These are phyloP conservation scores for Campoletis sonorensis DNA, from an alignment of 1,140 invertebrate species.

Conservation along the genomic window DNA sequence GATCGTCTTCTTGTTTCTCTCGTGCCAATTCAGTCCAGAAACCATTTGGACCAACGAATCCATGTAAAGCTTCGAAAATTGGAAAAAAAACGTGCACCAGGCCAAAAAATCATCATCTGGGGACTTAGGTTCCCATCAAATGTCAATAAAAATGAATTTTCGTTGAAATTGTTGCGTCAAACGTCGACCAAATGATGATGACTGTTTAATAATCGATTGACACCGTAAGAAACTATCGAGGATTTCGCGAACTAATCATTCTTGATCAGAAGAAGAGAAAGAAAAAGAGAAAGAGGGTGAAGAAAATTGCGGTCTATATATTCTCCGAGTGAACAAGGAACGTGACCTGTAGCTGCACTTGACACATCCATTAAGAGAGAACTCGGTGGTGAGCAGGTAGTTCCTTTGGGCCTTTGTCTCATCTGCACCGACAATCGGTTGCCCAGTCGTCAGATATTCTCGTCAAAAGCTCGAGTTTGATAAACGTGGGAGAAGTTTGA, in stretches of 20 bases:
- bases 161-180: too few species aligned
- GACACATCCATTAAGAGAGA: constrained; percentile 57
- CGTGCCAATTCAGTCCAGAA: not conserved
- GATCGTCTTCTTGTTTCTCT: not conserved
- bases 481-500: not conserved
- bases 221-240: too few species aligned
- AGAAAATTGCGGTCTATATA: not conserved
- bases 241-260: too few species aligned
- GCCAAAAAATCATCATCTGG: too few species aligned
- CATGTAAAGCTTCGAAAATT: not conserved
- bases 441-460: not conserved
- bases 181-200: too few species aligned
- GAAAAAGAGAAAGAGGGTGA: not conserved
- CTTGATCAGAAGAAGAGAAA: not conserved
- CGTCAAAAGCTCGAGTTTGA: constrained; percentile 1
- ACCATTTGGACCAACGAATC: not conserved
- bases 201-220: too few species aligned
- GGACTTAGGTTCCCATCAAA: too few species aligned
- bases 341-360: constrained; percentile 49
- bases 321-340: not conserved
- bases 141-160: too few species aligned
- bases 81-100: not conserved
- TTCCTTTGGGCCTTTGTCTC: not conserved
- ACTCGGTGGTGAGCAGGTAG: not conserved
- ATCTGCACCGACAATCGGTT: constrained; percentile 3